A percentile compares a stretch with the other conserved stretches of the same genome.
These are phyloP conservation scores for Formica selysi DNA, from an alignment of 1,140 invertebrate species.

Conservation along the genomic window DNA sequence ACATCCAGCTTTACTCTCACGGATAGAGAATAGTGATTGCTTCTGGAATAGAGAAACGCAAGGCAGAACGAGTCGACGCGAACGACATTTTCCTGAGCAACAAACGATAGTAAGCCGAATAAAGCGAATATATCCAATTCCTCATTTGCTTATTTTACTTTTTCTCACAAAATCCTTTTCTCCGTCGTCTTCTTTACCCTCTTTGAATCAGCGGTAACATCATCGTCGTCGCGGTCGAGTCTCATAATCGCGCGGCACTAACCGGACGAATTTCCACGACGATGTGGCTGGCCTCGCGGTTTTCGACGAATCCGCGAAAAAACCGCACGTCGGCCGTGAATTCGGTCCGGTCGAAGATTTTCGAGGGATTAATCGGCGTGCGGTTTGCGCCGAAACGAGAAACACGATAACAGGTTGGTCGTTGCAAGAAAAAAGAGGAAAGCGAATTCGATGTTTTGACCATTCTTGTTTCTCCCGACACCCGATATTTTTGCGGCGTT, in stretches of 20 bases:
- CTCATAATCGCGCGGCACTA: constrained; percentile 69
- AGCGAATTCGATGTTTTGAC: constrained; percentile 56
- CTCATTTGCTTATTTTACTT: constrained; percentile 66
- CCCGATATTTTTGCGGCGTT: constrained; percentile 75
- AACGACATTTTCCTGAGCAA: constrained; percentile 63
- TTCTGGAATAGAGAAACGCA: constrained; percentile 12
- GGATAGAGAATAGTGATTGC: constrained; percentile 58
- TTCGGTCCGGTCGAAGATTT: constrained; percentile 62
- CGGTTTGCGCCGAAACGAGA: constrained; percentile 69
- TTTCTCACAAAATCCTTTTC: constrained; percentile 47
- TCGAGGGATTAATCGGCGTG: constrained; percentile 74
- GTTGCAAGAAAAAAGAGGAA: constrained; percentile 63
- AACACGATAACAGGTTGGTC: constrained; percentile 65
- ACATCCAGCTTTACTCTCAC: constrained; percentile 15
- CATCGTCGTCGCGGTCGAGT: constrained; percentile 40
- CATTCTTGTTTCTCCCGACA: constrained; percentile 69
- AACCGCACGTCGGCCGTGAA: constrained; percentile 64
- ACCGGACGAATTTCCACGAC: constrained; percentile 69
- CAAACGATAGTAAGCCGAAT: constrained; percentile 68
- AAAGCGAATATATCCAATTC: constrained; percentile 70
- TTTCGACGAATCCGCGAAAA: constrained; percentile 67
- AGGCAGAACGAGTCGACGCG: constrained; percentile 11
- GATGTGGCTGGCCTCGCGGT: constrained; percentile 68
- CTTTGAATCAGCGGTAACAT: constrained; percentile 1
- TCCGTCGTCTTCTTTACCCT: neutral